A percentile compares a stretch with the other conserved stretches of the same genome.
Evolutionary conservation across 2,797 vertebrate species (phyloP).

Genomic region (Rhinophrynus dorsalis): DNA sequence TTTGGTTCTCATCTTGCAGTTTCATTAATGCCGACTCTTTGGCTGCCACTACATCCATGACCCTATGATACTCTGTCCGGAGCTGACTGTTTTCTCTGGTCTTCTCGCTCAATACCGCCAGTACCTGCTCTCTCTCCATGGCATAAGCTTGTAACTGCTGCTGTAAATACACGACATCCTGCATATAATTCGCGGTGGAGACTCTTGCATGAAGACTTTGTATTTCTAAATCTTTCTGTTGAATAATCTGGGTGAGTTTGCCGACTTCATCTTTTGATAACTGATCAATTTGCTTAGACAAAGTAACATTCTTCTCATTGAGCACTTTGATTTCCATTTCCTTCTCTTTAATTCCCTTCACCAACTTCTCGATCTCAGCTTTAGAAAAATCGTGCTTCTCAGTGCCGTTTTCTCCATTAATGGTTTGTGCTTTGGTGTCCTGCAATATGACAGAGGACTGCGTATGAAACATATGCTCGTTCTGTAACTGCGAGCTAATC

Average conservation of each 20-base stretch:
- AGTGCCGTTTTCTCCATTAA: constrained; percentile 86
- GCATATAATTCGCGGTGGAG: constrained; percentile 72
- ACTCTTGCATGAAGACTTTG: constrained; percentile 86
- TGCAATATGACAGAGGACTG: constrained; percentile 82
- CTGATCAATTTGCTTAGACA: constrained; percentile 88
- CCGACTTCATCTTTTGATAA: constrained; percentile 88
- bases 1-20: constrained; percentile 91
- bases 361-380: constrained; percentile 86
- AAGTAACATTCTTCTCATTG: constrained; percentile 88
- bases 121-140: constrained; percentile 86
- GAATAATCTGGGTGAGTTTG: constrained; percentile 87
- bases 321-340: constrained; percentile 91
- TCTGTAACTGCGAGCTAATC: constrained; percentile 70
- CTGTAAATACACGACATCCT: constrained; percentile 86
- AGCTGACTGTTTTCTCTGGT: constrained; percentile 92
- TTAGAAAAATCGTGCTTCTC: constrained; percentile 98
- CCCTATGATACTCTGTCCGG: constrained; percentile 86
- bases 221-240: constrained; percentile 94
- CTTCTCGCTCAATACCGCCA: constrained; percentile 93
- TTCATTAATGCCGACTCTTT: constrained; percentile 89
- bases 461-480: constrained; percentile 65
- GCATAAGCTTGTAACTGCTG: constrained; percentile 90
- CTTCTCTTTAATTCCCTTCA: constrained; percentile 93
- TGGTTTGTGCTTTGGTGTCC: constrained; percentile 84
- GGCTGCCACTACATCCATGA: constrained; percentile 89